Conservation (phyloP, 2,797 vertebrate species). For the Avahi laniger region DNA sequence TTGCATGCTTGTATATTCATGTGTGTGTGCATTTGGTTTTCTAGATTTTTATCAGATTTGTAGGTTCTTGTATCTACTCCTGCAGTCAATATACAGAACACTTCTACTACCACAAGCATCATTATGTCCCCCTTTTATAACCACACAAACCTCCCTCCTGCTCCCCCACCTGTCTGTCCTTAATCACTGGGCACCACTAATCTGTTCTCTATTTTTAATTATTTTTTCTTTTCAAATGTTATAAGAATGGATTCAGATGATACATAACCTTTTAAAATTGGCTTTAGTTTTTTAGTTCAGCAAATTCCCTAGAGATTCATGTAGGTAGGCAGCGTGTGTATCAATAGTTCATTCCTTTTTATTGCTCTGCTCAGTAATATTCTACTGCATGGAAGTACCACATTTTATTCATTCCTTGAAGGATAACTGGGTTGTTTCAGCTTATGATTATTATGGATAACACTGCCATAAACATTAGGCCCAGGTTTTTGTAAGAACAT, state of each 20-base stretch:
- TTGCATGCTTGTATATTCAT: not conserved
- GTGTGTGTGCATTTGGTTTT: not conserved
- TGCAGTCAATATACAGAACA: no score
- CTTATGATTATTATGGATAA: not conserved
- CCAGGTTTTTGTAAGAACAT: not conserved
- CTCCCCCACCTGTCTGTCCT: not conserved
- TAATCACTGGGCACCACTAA: not conserved
- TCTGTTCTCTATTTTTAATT: not conserved
- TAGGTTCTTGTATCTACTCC: not conserved
- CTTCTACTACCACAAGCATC: not conserved
- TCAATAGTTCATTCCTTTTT: not conserved
- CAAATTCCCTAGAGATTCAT: not conserved
- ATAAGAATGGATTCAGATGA: not conserved
- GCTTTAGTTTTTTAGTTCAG: not conserved
- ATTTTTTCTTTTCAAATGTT: not conserved
- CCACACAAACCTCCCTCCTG: not conserved
- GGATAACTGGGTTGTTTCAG: not conserved
- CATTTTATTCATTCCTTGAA: not conserved
- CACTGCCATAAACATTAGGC: not conserved
- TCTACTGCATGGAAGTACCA: not conserved
- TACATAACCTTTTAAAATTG: not conserved
- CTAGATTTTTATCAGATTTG: not conserved
- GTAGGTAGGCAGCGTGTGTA: no score
- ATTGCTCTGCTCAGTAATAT: not conserved
- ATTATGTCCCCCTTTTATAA: not conserved